Conservation (phyloP, 1,140 invertebrate species). For the Coelopa frigida region DNA sequence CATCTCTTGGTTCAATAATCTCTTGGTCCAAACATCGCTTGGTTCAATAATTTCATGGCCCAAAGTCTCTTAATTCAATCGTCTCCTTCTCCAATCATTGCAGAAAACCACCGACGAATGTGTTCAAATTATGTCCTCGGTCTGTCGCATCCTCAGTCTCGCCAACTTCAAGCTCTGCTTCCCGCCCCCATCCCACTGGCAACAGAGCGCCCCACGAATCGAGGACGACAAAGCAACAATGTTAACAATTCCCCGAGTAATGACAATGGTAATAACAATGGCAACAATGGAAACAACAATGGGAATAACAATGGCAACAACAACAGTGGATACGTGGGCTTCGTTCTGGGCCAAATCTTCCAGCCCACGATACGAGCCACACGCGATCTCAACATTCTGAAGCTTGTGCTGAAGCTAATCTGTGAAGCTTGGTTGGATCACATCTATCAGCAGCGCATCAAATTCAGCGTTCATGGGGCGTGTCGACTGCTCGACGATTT, state of each 20-base stretch:
- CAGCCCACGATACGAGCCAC: constrained; percentile 65
- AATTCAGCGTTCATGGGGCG: constrained; percentile 52
- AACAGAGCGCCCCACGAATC: constrained; percentile 29
- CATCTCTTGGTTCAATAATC: too few relatives aligned
- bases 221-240: too few relatives aligned
- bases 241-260: too few relatives aligned
- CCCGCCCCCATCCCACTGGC: constrained; percentile 59
- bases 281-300: too few relatives aligned
- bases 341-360: constrained; percentile 57
- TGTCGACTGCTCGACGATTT: constrained; percentile 67
- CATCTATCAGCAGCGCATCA: constrained; percentile 70
- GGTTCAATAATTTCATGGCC: too few relatives aligned
- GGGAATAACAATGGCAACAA: constrained; percentile 33
- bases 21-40: too few relatives aligned
- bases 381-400: constrained; percentile 60
- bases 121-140: constrained; percentile 57
- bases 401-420: constrained; percentile 69
- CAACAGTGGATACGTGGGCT: constrained; percentile 37
- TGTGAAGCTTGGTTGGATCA: constrained; percentile 80
- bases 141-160: constrained; percentile 63
- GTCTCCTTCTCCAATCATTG: constrained; percentile 13
- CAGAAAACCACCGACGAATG: constrained; percentile 63
- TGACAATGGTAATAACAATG: too few relatives aligned
- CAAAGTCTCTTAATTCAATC: too few relatives aligned
- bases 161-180: constrained; percentile 71